Conservation (phyloP, 2,113 vertebrate species). For the Melozone crissalis region DNA sequence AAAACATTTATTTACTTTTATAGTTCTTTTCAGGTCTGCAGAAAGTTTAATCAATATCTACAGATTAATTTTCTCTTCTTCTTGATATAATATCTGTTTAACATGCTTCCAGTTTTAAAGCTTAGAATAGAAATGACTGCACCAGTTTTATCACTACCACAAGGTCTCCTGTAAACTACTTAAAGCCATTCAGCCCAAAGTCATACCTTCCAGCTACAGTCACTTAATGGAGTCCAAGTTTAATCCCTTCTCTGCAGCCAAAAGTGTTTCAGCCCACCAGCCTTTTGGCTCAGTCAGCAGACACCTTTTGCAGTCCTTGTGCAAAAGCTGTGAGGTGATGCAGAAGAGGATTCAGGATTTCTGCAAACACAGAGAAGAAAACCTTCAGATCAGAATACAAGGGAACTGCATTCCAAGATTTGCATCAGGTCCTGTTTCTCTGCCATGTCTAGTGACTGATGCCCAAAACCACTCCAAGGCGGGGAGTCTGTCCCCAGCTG, state of each 20-base stretch:
- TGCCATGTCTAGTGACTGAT: neutral
- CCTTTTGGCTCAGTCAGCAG: accelerated
- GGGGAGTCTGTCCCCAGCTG: neutral
- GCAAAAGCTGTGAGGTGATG: neutral
- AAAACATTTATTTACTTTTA: neutral
- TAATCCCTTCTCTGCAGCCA: neutral
- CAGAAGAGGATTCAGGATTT: neutral
- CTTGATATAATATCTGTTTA: neutral
- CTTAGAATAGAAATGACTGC: neutral
- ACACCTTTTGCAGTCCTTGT: neutral
- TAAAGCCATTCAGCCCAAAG: neutral
- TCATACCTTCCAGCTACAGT: neutral
- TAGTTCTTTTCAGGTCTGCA: neutral
- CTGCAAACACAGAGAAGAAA: neutral
- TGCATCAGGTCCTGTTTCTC: neutral
- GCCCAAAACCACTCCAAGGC: neutral
- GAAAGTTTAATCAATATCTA: slow-evolving; percentile 34
- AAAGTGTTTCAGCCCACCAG: neutral
- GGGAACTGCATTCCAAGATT: neutral
- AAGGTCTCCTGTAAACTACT: neutral
- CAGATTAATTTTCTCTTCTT: slow-evolving; percentile 21
- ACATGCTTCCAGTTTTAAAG: neutral
- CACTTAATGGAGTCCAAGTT: neutral
- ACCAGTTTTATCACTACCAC: neutral
- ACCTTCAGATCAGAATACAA: neutral